Conservation (phyloP, 1,140 invertebrate genomes). For the Manduca sexta region DNA sequence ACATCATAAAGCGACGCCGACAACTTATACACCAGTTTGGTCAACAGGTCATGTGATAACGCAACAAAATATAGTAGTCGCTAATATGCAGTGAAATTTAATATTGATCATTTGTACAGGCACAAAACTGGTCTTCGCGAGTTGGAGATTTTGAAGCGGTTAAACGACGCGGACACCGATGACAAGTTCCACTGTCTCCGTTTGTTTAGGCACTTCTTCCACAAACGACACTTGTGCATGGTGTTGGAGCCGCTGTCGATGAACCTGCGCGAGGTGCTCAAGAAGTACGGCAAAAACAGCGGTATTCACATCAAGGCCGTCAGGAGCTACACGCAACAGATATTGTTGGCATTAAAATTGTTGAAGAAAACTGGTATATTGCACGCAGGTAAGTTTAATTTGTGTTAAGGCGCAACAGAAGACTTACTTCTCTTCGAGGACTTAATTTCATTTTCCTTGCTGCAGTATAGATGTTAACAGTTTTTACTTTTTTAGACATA, state of each 20-base stretch:
- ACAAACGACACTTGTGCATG: slow-evolving; percentile 98
- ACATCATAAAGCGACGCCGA: too few relatives aligned
- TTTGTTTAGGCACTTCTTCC: slow-evolving; percentile 93
- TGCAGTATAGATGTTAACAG: not conserved
- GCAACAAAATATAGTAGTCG: too few relatives aligned
- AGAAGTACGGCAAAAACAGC: slow-evolving; percentile 88
- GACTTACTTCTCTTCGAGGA: too few relatives aligned
- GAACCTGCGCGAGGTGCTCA: slow-evolving; percentile 92
- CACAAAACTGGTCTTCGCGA: slow-evolving; percentile 98
- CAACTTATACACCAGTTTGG: too few relatives aligned
- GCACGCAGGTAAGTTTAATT: slow-evolving; percentile 89
- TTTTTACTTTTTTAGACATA: slow-evolving; percentile 83
- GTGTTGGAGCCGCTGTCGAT: slow-evolving; percentile 97
- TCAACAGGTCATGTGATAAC: too few relatives aligned
- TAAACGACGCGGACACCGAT: slow-evolving; percentile 98
- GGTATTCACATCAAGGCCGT: slow-evolving; percentile 98
- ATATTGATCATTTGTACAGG: slow-evolving; percentile 74
- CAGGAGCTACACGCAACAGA: slow-evolving; percentile 96
- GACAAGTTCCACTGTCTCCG: slow-evolving; percentile 98
- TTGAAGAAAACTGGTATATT: slow-evolving; percentile 97
- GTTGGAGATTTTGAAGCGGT: slow-evolving; percentile 93
- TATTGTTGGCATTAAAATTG: slow-evolving; percentile 93
- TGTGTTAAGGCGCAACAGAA: too few relatives aligned
- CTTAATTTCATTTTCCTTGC: too few relatives aligned
- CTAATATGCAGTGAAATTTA: too few relatives aligned